These are phyloP conservation scores for Tipula vernalis DNA, from an alignment of 2,888 invertebrate species.

Conservation along the genomic window DNA sequence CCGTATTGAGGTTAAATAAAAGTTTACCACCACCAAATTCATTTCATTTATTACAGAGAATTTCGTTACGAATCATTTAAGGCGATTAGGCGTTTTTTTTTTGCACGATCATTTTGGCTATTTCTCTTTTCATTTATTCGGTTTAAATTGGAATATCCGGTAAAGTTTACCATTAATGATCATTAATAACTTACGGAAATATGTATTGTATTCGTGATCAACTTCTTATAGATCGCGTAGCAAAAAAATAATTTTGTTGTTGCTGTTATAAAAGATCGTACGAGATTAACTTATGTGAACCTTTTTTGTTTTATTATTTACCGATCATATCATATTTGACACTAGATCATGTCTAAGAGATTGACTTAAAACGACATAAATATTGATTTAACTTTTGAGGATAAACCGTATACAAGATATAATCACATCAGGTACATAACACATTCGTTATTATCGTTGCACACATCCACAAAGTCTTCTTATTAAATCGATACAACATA, in stretches of 20 bases:
- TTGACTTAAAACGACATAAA: background rate
- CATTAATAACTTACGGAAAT: constrained; percentile 4
- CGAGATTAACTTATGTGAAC: background rate
- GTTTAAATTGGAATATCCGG: background rate
- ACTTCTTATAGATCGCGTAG: background rate
- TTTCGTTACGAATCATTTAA: constrained; percentile 4
- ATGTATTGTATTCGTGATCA: background rate
- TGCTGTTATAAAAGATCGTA: background rate
- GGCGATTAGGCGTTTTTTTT: background rate
- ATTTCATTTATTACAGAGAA: background rate
- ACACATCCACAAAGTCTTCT: background rate
- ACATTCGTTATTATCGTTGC: background rate
- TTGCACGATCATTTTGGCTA: background rate
- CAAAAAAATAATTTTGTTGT: background rate
- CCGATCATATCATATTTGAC: background rate
- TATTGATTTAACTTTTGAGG: background rate
- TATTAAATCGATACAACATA: background rate
- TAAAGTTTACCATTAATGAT: background rate
- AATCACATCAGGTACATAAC: background rate
- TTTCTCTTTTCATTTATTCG: background rate
- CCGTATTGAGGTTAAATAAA: background rate
- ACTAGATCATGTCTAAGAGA: background rate
- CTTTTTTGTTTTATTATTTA: background rate
- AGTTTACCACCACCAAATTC: background rate
- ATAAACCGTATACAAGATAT: background rate